Evolutionary conservation across 2,797 vertebrate species (phyloP), one percentile per base, ranked within the genome.

Genomic region (Antennarius maculatus): DNA sequence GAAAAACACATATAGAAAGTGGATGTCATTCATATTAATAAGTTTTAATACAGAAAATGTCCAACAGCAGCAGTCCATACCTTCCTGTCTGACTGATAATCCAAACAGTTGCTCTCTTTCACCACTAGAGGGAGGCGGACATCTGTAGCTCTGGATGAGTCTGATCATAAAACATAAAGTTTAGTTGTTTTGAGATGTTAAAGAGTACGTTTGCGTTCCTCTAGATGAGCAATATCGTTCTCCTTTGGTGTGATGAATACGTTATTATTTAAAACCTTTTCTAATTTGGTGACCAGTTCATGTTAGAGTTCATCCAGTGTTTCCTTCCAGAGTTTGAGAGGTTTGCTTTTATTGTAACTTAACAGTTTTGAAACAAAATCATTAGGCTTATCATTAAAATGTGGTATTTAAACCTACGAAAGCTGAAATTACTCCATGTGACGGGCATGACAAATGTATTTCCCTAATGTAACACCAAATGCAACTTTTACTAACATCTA

Each of bases 111-210:
- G 9, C 49, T 2, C 14, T 50, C 2, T 61, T 1, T 43, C 0
- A 37, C 77, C 88, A 77, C 71, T 69, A 84, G 88, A 61, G 43
- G 79, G 84, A 6, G 56, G 2, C 60, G 37, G 4, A 58, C 34
- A 56, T 61, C 43, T 43, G 8, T 3, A 23, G 2, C 13, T 12
- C 15, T 51, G 57, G n/a, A 12, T 5, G 29, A 61, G 16, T 4
- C 5, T 48, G 27, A 64, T 10, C 27, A 5, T 14, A 41, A 46
- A 13, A 34, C 14, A 23, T 41, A 46, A 4, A 8, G 31, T 34
- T 34, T 52, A 14, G 17, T 42, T 55, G 71, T 61, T 53, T 70
- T 75, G 55, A 70, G 58, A 13, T 23, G 37, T 18, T 53, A 31
- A 56, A 29, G 43, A 53, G 12, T 41, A 8, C 5, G 31, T 34